These are phyloP conservation scores for Fukomys damarensis DNA, from an alignment of 2,113 vertebrate genomes.

Conservation along the genomic window DNA sequence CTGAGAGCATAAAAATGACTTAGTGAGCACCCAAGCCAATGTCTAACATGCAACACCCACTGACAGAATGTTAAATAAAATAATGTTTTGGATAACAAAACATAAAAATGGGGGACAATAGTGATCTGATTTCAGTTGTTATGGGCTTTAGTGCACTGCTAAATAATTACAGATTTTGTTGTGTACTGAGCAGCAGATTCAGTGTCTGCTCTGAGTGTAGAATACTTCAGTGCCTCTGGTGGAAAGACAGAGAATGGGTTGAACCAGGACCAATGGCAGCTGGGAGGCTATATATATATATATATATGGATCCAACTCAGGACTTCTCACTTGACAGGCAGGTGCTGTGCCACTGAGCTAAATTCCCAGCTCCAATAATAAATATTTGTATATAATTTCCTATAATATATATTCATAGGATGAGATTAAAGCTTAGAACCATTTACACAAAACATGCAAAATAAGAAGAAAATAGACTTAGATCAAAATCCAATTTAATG, in stretches of 20 bases:
- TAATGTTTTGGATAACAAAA: not conserved
- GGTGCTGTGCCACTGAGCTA: no score
- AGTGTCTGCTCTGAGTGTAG: not conserved
- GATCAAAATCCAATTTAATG: slow-evolving; percentile 17
- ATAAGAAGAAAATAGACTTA: slow-evolving; percentile 49
- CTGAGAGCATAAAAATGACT: not conserved
- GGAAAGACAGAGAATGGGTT: not conserved
- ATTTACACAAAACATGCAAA: slow-evolving; percentile 25
- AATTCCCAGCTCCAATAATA: not conserved
- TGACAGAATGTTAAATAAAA: slow-evolving; percentile 28
- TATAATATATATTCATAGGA: slow-evolving; percentile 18
- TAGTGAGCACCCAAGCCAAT: not conserved
- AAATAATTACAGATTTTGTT: not conserved
- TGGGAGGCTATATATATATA: no score
- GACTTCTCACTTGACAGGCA: no score
- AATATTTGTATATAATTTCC: slow-evolving; percentile 37
- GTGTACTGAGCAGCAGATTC: not conserved
- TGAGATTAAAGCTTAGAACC: slow-evolving; percentile 43
- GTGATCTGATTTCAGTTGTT: not conserved
- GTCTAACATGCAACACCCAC: not conserved
- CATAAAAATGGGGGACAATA: not conserved
- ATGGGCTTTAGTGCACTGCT: not conserved
- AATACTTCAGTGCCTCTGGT: not conserved
- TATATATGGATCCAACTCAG: not conserved
- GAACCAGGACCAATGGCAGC: not conserved